phyloP scores from a whole-genome alignment of 2,888 invertebrate genomes.

The Malthinus seriepunctatus region DNA sequence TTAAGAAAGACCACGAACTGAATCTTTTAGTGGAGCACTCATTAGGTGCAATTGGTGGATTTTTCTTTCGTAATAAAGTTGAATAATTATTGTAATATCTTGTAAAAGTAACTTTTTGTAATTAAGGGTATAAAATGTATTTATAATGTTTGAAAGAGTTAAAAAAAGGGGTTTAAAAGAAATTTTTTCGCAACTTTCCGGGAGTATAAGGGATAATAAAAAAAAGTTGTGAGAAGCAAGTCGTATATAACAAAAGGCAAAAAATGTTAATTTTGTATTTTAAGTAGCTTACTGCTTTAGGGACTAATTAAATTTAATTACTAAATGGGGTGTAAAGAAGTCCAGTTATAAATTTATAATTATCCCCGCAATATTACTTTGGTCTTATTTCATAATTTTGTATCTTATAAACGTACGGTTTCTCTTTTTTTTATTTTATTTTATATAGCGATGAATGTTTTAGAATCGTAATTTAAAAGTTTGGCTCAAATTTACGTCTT shows the following conservation, averaged over 20 bases:
- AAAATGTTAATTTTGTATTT: conserved; percentile 36
- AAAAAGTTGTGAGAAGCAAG: too few species aligned
- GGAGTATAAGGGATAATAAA: too few species aligned
- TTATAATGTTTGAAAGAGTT: too few species aligned
- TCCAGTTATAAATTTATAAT: conserved; percentile 43
- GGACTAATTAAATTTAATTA: conserved; percentile 49
- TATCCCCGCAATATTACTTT: conserved; percentile 23
- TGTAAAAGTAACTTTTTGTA: too few species aligned
- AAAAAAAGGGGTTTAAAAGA: too few species aligned
- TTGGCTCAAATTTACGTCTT: conserved; percentile 33
- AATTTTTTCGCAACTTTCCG: too few species aligned
- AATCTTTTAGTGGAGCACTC: too few species aligned
- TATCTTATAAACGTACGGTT: neutral
- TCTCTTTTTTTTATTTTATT: neutral
- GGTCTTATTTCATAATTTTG: conserved; percentile 22
- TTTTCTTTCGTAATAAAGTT: too few species aligned
- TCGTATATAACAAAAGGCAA: neutral
- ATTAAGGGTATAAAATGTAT: too few species aligned
- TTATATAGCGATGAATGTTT: conserved; percentile 9
- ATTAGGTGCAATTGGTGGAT: too few species aligned
- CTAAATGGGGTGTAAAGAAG: conserved; percentile 45
- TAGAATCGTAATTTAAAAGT: conserved; percentile 34
- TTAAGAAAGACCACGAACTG: too few species aligned
- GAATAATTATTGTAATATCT: too few species aligned
- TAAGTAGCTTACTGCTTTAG: conserved; percentile 35